Evolutionary conservation across 1,140 invertebrate genomes (phyloP).

Genomic region (Formica selysi): DNA sequence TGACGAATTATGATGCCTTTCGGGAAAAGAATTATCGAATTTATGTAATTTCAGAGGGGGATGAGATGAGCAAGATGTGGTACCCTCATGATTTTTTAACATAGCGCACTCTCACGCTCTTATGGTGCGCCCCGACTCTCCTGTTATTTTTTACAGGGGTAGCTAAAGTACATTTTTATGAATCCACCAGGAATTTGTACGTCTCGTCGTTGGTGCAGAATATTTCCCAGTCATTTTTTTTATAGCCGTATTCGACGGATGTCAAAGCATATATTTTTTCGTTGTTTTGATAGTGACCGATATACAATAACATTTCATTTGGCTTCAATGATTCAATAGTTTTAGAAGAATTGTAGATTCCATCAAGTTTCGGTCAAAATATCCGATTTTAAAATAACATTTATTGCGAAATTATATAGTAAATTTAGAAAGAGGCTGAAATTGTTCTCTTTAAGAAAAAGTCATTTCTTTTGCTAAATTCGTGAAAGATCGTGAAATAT

Average conservation of each 20-base stretch:
- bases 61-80: conserved; percentile 61
- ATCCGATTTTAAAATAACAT: neutral
- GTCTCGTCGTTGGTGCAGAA: conserved; percentile 24
- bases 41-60: conserved; percentile 49
- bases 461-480: neutral
- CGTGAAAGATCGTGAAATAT: neutral
- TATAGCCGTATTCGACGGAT: too few species aligned
- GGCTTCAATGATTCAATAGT: neutral
- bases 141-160: conserved; percentile 81
- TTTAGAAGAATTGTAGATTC: neutral
- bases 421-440: neutral
- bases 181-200: conserved; percentile 77
- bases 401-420: neutral
- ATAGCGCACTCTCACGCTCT: conserved; percentile 73
- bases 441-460: neutral
- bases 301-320: neutral
- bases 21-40: neutral
- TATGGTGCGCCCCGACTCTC: conserved; percentile 71
- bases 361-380: neutral
- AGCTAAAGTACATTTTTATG: conserved; percentile 77
- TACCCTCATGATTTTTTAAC: conserved; percentile 80
- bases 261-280: neutral
- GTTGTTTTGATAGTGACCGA: neutral
- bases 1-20: neutral
- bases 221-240: conserved; percentile 25